A percentile compares a stretch with the other conserved stretches of the same genome.
These are phyloP conservation scores for Mobula birostris DNA, from an alignment of 2,113 vertebrate genomes.

Conservation along the genomic window DNA sequence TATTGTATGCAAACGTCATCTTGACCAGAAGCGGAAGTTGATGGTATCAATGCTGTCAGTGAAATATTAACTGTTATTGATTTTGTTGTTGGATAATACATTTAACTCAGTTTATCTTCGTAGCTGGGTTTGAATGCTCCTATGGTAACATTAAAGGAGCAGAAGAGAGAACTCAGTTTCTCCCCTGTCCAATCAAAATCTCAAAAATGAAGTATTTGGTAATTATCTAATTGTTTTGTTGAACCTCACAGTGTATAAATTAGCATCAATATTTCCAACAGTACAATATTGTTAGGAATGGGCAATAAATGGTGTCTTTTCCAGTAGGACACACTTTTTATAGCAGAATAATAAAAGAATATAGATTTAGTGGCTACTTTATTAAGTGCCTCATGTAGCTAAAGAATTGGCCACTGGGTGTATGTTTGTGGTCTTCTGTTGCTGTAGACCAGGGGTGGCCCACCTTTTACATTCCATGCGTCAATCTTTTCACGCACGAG, in stretches of 20 bases:
- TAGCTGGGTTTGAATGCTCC: background rate
- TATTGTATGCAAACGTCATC: too few species aligned
- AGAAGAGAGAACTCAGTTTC: too few species aligned
- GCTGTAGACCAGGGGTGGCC: too few species aligned
- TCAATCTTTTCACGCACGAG: too few species aligned
- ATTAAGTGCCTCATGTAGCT: too few species aligned
- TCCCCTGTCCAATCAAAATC: background rate
- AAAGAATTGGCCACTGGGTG: too few species aligned
- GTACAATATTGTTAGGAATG: background rate
- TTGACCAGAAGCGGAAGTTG: background rate
- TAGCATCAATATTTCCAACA: background rate
- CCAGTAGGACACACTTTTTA: too few species aligned
- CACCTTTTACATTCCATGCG: too few species aligned
- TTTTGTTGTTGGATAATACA: background rate
- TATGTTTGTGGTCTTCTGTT: too few species aligned
- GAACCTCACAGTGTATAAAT: background rate
- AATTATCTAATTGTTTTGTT: background rate
- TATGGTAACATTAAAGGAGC: background rate
- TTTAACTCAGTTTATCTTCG: background rate
- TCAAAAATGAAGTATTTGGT: background rate
- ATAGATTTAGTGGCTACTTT: too few species aligned
- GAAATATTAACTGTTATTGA: background rate
- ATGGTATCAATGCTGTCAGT: background rate
- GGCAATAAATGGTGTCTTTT: too few species aligned
- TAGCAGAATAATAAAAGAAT: too few species aligned